Evolutionary conservation across 2,888 invertebrate species (phyloP), one percentile per base, ranked within the genome.

Genomic region (Hydropsyche betteni): DNA sequence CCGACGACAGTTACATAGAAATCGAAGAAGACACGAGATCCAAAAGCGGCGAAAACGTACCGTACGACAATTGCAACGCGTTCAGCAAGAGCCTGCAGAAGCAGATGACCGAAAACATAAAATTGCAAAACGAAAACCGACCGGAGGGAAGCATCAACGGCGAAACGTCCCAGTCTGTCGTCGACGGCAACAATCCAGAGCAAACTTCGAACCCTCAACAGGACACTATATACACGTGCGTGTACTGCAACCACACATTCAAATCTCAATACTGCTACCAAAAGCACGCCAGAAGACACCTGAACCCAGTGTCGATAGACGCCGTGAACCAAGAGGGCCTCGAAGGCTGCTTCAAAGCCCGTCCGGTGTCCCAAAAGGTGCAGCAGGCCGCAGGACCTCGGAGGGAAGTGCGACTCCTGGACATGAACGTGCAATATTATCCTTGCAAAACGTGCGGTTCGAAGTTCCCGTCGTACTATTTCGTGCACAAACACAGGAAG

Each of bases 391-490:
- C 75, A 34, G 80, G 84, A 78, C 80, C 83, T 71, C 85, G 88
- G 68, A 84, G 90, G 6, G 91, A 91, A 81, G 91, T 91, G 1
- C 87, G 90, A 73, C 87, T 91, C 4, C 83, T 92, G 70, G 93
- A 93, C 81, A 90, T 94, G 84, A 92, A 95, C 81, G 90, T 96
- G 0, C 96, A 96, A 84, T 96, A 96, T 86, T 96, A 96, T 85
- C 96, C 96, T 0, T 96, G 96, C 85, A 96, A 96, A 85, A 95
- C 94, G 0, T 96, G 96, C 84, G 96, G 96, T 24, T 94, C 91
- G 81, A 96, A 96, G 84, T 96, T 96, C 83, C 96, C 96, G 0
- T 95, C 95, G 80, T 96, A 96, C 83, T 96, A 96, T 85, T 96
- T 96, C 86, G 96, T 96, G 34, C 96, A 96, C 83, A 96, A 96